Evolutionary conservation across 2,797 vertebrate genomes (phyloP).

Genomic region (Tauraco hartlaubi): DNA sequence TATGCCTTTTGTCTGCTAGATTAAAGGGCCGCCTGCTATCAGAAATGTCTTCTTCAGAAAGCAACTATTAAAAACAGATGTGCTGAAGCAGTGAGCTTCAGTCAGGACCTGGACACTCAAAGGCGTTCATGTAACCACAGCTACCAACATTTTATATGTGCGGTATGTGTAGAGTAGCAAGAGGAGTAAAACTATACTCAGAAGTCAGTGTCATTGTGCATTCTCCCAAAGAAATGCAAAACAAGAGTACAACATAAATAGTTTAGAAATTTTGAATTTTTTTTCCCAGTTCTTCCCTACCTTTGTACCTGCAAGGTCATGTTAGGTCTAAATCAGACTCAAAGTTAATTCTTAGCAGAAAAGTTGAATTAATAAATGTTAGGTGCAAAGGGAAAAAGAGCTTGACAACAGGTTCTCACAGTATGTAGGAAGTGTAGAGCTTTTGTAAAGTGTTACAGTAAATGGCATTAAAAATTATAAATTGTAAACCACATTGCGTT

Average conservation of each 20-base stretch:
- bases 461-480: not conserved
- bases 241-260: not conserved
- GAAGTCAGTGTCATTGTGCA: not conserved
- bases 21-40: not conserved
- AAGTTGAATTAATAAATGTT: not conserved
- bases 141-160: not conserved
- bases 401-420: not conserved
- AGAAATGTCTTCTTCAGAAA: conserved; percentile 1
- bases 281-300: not conserved
- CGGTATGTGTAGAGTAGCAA: fast-evolving
- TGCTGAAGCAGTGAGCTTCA: not conserved
- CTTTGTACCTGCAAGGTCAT: not conserved
- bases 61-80: not conserved
- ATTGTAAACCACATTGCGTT: not conserved
- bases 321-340: not conserved
- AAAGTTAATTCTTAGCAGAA: not conserved
- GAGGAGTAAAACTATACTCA: not conserved
- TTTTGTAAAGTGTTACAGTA: not conserved
- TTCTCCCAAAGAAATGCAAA: not conserved
- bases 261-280: not conserved
- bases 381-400: not conserved
- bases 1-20: not conserved
- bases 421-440: not conserved
- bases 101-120: not conserved
- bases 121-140: not conserved